These are phyloP conservation scores for Mercenaria mercenaria DNA, from an alignment of 1,140 invertebrate species.

Conservation along the genomic window DNA sequence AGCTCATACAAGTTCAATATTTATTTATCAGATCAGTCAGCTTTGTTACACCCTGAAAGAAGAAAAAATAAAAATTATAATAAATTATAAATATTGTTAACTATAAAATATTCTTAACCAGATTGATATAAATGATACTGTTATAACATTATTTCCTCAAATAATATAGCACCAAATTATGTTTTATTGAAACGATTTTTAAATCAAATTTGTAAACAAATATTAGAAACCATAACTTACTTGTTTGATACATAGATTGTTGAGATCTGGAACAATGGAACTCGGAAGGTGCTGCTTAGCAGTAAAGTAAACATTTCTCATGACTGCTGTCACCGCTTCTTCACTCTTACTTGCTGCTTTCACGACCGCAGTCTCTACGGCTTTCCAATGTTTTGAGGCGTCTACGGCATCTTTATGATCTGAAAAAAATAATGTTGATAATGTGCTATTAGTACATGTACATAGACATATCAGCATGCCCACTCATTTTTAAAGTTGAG, in stretches of 20 bases:
- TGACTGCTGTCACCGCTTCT: constrained; percentile 27
- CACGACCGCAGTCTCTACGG: background rate
- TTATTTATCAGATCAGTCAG: background rate
- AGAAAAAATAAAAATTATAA: background rate
- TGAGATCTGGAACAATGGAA: constrained; percentile 6
- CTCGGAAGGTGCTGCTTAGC: constrained; percentile 46
- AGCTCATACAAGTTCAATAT: too few species aligned
- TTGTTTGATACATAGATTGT: constrained; percentile 32
- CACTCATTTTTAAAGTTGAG: too few species aligned
- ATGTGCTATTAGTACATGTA: too few species aligned
- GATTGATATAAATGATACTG: too few species aligned
- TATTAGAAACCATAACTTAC: background rate
- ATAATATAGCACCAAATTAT: too few species aligned
- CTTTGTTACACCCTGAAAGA: constrained; percentile 1
- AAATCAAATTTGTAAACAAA: too few species aligned
- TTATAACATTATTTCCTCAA: too few species aligned
- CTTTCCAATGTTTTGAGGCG: background rate
- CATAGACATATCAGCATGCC: too few species aligned
- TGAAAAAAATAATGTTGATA: background rate
- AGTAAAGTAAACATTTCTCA: constrained; percentile 40
- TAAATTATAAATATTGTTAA: too few species aligned
- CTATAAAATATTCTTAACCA: too few species aligned
- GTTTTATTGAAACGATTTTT: too few species aligned
- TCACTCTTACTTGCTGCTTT: constrained; percentile 25
- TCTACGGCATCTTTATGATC: background rate